Conservation (phyloP, 2,113 vertebrate species). For the Heterotilapia buettikoferi region DNA sequence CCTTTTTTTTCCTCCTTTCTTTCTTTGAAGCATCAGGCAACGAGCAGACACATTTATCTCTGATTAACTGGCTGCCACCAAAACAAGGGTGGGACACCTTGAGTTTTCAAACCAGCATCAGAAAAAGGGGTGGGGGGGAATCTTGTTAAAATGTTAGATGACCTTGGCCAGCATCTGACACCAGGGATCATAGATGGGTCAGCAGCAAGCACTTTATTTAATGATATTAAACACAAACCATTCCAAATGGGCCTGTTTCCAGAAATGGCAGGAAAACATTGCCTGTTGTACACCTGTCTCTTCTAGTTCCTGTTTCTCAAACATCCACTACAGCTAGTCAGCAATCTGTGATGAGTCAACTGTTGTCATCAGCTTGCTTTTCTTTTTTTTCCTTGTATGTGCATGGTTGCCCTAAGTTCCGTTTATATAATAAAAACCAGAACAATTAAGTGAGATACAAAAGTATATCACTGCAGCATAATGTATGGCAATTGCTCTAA, state of each 20-base stretch:
- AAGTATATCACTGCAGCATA: not conserved
- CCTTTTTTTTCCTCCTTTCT: not conserved
- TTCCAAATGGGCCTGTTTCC: constrained; percentile 44
- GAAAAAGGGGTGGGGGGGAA: constrained; percentile 53
- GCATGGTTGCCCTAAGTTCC: not conserved
- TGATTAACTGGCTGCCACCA: constrained; percentile 22
- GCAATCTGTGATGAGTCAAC: not conserved
- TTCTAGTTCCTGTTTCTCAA: not conserved
- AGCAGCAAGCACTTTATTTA: constrained; percentile 72
- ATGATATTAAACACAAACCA: constrained; percentile 67
- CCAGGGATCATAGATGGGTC: constrained; percentile 68
- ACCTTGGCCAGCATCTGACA: constrained; percentile 72
- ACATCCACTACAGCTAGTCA: not conserved
- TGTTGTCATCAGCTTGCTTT: not conserved
- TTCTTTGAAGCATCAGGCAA: constrained; percentile 30
- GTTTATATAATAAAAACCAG: not conserved
- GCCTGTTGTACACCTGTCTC: constrained; percentile 9
- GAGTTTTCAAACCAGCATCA: constrained; percentile 54
- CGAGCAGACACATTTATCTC: constrained; percentile 51
- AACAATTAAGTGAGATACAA: not conserved
- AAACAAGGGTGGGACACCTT: constrained; percentile 52
- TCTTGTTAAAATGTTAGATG: constrained; percentile 77
- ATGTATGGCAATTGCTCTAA: not conserved
- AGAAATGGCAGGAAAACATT: constrained; percentile 30
- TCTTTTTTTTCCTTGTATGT: not conserved